Conservation (phyloP, 2,113 vertebrate genomes). For the Gadus macrocephalus region DNA sequence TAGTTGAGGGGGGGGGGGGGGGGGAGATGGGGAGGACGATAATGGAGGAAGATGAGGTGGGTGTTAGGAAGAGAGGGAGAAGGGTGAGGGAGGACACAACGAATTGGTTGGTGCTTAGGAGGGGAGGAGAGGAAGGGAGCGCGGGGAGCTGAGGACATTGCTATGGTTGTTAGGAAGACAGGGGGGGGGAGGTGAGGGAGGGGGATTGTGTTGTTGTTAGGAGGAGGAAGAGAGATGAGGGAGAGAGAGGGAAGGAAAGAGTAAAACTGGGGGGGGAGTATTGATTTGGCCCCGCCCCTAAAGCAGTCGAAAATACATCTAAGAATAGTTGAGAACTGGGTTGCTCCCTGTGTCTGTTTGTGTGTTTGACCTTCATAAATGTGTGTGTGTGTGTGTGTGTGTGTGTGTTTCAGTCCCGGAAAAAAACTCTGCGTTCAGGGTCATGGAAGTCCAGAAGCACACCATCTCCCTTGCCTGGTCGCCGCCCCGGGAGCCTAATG, state of each 20-base stretch:
- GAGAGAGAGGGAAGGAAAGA: slow-evolving; percentile 2
- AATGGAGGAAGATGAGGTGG: no score
- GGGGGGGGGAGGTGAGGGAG: neutral
- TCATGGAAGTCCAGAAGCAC: slow-evolving; percentile 80
- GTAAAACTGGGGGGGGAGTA: slow-evolving; percentile 42
- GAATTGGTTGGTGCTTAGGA: no score
- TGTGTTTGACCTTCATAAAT: slow-evolving; percentile 25
- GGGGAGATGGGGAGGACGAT: no score
- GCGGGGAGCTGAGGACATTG: neutral
- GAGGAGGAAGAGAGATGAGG: neutral
- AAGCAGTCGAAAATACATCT: slow-evolving; percentile 40
- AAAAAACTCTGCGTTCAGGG: slow-evolving; percentile 80
- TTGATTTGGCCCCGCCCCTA: slow-evolving; percentile 40
- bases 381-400: slow-evolving; percentile 16
- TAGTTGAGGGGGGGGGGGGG: no score
- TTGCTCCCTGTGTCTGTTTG: slow-evolving; percentile 28
- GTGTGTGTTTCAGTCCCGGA: slow-evolving; percentile 80
- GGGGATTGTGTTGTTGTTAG: no score
- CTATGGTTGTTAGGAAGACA: neutral
- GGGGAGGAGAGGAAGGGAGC: slow-evolving; percentile 21
- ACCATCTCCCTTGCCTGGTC: slow-evolving; percentile 83
- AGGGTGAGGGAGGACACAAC: neutral
- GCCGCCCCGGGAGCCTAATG: slow-evolving; percentile 82
- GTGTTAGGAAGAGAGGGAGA: slow-evolving; percentile 19
- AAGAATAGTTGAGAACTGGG: slow-evolving; percentile 53